phyloP scores from a whole-genome alignment of 2,113 vertebrate genomes.

The Nyctibius bracteatus region DNA sequence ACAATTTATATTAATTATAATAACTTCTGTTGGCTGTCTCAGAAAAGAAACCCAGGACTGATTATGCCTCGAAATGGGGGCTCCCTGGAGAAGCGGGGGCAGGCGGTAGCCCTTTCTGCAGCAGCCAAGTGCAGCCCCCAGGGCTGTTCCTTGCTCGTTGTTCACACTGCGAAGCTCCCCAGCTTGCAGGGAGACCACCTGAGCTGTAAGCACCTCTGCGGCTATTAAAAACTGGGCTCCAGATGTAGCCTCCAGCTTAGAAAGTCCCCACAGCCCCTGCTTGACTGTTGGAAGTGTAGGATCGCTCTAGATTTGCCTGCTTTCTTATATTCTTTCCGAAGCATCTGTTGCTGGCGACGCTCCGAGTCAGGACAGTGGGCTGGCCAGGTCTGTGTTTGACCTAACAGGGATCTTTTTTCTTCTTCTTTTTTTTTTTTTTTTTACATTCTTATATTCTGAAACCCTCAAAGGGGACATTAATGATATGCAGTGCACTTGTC shows the following conservation, averaged over 20 bases:
- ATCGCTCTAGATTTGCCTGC: neutral
- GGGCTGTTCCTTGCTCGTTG: neutral
- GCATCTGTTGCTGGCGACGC: neutral
- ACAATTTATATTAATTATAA: constrained; percentile 23
- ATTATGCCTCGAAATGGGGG: neutral
- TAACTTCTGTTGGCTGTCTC: neutral
- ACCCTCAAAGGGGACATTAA: neutral
- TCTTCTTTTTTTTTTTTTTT: neutral
- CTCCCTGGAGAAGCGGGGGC: neutral
- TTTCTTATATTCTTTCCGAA: neutral
- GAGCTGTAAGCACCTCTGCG: neutral
- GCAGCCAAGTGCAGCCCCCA: neutral
- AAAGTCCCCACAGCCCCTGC: neutral
- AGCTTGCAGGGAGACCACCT: neutral
- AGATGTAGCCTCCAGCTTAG: neutral
- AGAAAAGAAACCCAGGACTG: neutral
- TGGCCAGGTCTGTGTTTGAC: neutral
- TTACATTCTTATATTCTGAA: neutral
- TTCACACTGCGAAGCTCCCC: neutral
- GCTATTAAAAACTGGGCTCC: constrained; percentile 7
- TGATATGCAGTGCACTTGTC: neutral
- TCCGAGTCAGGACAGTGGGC: neutral
- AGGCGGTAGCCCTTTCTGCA: neutral
- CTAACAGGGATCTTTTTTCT: neutral
- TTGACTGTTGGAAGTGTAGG: neutral